Evolutionary conservation across 2,888 invertebrate species (phyloP).

Genomic region (Dicranocentrus wangi): DNA sequence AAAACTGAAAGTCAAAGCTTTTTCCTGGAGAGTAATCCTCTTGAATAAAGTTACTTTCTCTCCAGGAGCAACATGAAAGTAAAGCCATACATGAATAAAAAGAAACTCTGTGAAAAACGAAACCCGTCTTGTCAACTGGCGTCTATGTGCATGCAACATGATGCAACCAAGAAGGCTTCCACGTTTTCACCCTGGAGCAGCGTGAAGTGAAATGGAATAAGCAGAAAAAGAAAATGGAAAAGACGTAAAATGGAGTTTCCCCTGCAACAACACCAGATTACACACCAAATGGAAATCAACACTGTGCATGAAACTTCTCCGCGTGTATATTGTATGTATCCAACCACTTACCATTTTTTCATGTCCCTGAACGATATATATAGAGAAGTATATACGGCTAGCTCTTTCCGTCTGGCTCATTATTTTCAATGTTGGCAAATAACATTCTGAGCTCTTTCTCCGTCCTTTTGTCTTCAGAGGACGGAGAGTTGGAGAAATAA

Average conservation of each 20-base stretch:
- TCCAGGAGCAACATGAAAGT: background rate
- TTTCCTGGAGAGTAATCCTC: slow-evolving; percentile 44
- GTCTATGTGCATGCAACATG: background rate
- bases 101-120: background rate
- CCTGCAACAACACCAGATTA: background rate
- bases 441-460: slow-evolving; percentile 29
- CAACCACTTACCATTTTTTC: slow-evolving; percentile 16
- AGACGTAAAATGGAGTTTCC: background rate
- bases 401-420: slow-evolving; percentile 15
- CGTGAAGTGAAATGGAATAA: background rate
- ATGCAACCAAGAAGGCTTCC: slow-evolving; percentile 7
- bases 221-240: slow-evolving; percentile 9
- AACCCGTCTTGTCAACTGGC: background rate
- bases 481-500: background rate
- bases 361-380: too few relatives aligned
- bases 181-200: slow-evolving; percentile 31
- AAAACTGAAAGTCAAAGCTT: slow-evolving; percentile 8
- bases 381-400: too few relatives aligned
- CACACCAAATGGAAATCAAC: slow-evolving; percentile 26
- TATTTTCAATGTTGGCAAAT: slow-evolving; percentile 32
- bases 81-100: too few relatives aligned
- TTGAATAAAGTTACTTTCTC: slow-evolving; percentile 37
- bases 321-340: background rate
- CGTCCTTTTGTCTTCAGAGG: background rate
- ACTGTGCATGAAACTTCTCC: slow-evolving; percentile 3